Conservation (phyloP, 2,113 vertebrate species). For the Colius striatus region DNA sequence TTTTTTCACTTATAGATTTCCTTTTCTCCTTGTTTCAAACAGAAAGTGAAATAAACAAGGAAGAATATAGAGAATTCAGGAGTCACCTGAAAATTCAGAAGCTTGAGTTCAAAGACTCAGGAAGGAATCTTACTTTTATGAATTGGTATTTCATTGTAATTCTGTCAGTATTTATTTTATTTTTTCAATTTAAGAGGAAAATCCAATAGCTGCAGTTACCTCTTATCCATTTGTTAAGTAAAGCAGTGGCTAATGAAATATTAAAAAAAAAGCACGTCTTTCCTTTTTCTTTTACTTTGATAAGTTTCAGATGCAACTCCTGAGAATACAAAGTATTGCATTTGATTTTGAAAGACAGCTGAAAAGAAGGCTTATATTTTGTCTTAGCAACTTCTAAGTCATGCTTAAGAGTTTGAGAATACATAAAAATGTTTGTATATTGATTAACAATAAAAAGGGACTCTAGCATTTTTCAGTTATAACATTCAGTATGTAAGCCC, state of each 20-base stretch:
- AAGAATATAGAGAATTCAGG: neutral
- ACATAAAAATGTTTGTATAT: neutral
- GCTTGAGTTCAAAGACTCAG: neutral
- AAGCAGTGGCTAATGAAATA: neutral
- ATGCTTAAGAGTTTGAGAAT: neutral
- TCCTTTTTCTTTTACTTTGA: neutral
- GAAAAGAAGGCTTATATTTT: neutral
- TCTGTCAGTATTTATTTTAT: neutral
- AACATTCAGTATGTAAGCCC: neutral
- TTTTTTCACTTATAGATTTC: neutral
- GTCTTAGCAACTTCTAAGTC: neutral
- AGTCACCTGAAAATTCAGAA: neutral
- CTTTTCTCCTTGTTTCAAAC: conserved; percentile 16
- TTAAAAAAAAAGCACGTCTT: neutral
- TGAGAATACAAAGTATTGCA: neutral
- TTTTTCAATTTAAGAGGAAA: neutral
- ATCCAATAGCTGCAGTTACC: neutral
- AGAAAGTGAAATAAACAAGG: conserved; percentile 23
- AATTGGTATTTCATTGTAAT: neutral
- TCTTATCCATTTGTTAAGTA: neutral
- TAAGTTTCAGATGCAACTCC: neutral
- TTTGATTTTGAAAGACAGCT: neutral
- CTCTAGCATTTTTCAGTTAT: neutral
- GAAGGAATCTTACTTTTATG: neutral
- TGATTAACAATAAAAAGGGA: neutral